Base-by-base conservation (phyloP, 2,113 vertebrate genomes). In the Pollachius pollachius region DNA sequence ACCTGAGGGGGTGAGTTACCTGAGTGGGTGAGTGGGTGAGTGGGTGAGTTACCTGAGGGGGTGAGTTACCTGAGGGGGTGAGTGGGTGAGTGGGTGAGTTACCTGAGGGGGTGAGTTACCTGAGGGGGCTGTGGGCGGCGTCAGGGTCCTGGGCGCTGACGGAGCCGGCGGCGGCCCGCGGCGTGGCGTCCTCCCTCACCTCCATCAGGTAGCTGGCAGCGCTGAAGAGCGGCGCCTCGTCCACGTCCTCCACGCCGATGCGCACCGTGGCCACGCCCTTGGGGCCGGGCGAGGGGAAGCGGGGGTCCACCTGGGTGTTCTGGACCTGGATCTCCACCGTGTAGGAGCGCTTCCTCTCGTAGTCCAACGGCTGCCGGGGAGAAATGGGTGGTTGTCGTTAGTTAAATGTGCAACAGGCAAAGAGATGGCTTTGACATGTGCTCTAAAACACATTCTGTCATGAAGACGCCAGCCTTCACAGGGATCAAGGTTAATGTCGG, bases 101-200 rank as follows among this genome's bases (percentile, higher is more conserved):
- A n/a, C n/a, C n/a, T n/a, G 30, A 34, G 30, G 0, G 4, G 4
- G 4, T 34, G 2, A 3, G 94, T 94, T 94, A 98, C 97, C 93
- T 95, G 90, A 99, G 90, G 0, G 93, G 86, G 65, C 92, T 95
- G 83, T 85, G 94, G 48, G 85, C 83, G 23, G 85, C 88, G 27
- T 99, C 97, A 0, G 95, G 95, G 82, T 99, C 97, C 57, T 93
- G 88, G 65, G 96, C 96, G 58, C 92, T 91, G 81, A 99, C 94
- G 0, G 93, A 88, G 78, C 96, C 96, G 61, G 97, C 86, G 0
- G 92, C 73, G 0, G 83, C 90, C 65, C 95, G 94, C 69, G 95
- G 82, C 4, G 85, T 89, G 13, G 94, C 91, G 1, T 98, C 94
- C 83, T 99, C 97, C 83, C 94, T 95, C 71, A 97, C 93, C 75